These are phyloP conservation scores for Sepiola atlantica DNA, from an alignment of 2,888 invertebrate species.

Conservation along the genomic window DNA sequence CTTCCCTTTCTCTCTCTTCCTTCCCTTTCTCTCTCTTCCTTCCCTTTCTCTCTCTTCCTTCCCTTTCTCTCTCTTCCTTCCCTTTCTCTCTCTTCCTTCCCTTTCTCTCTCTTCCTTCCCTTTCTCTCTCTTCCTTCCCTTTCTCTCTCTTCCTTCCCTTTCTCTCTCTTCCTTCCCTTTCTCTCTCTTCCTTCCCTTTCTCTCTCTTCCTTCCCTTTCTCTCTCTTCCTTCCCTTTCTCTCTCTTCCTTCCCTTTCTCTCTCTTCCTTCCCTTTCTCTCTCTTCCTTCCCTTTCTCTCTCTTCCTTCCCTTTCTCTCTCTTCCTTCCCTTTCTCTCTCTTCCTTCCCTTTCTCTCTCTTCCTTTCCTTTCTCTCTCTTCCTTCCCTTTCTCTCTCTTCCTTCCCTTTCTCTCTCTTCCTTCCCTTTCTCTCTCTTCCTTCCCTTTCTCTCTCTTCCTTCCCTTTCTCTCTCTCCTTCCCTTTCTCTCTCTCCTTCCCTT, in stretches of 20 bases:
- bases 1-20: too few relatives aligned
- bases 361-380: not conserved
- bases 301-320: not conserved
- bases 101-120: too few relatives aligned
- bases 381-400: not conserved
- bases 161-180: too few relatives aligned
- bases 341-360: not conserved
- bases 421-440: not conserved
- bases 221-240: not conserved
- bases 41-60: too few relatives aligned
- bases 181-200: too few relatives aligned
- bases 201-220: too few relatives aligned
- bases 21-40: too few relatives aligned
- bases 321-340: not conserved
- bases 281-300: not conserved
- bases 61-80: too few relatives aligned
- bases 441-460: not conserved
- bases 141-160: too few relatives aligned
- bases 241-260: not conserved
- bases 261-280: not conserved
- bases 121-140: too few relatives aligned
- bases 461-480: not conserved
- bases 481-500: conserved; percentile 32
- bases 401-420: not conserved
- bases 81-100: too few relatives aligned